Evolutionary conservation across 2,888 invertebrate genomes (phyloP), one percentile per base, ranked within the genome.

Genomic region (Malthinus flaveolus): DNA sequence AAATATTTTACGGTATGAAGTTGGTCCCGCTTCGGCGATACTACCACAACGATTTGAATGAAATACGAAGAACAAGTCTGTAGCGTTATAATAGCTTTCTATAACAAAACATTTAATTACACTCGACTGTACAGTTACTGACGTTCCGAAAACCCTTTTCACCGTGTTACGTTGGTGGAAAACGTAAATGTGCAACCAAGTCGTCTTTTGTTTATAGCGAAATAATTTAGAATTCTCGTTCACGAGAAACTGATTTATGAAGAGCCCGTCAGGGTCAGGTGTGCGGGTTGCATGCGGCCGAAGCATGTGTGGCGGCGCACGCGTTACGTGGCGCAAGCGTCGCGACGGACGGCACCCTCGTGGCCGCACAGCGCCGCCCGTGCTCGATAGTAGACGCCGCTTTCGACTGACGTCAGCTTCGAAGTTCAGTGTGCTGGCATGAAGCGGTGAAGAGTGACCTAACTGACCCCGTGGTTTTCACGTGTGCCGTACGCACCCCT

Each of bases 341-440:
- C 72, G 65, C 70, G 68, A 67, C 63, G 68, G 69, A 62, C 67
- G 68, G 69, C 72, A 70, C 74, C 73, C 76, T 74, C 76, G 76
- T 74, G 75, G 75, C 71, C 65, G 70, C 68, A 70, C 70, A 71
- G 71, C 75, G 74, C 72, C 74, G 75, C 74, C 75, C 74, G 73
- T 72, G 70, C 72, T 74, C 77, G 75, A 75, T 74, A 78, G 77
- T 76, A 75, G 76, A 75, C 77, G 76, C 75, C 74, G 74, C 70
- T 73, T 73, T 70, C 71, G 71, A 73, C 76, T 71, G 75, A 75
- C 75, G 75, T 72, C 73, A 74, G 73, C 69, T 66, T 65, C 71
- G 71, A 66, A 66, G 69, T 68, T 73, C 73, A 75, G 75, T 75
- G 73, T 73, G 74, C 71, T 76, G 75, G 74, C 73, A 77, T 75